These are phyloP conservation scores for Actinia equina DNA, from an alignment of 64 coral and sea anemone species.

Conservation along the genomic window DNA sequence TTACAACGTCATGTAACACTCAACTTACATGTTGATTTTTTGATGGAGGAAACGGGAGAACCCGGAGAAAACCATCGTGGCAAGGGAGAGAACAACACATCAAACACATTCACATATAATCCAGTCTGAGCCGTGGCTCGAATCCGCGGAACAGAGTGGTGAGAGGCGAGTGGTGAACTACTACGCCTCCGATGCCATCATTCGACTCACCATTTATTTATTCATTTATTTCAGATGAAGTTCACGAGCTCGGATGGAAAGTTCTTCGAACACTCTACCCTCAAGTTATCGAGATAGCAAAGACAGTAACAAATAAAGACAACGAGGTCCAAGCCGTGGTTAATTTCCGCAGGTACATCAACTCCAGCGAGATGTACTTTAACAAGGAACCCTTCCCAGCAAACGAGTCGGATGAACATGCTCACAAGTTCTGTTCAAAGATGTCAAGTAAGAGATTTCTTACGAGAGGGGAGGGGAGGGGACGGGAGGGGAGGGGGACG, in stretches of 20 bases:
- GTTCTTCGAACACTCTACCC: slow-evolving; percentile 58
- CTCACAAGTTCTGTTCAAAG: slow-evolving; percentile 41
- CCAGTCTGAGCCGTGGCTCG: too few relatives aligned
- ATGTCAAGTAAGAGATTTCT: not conserved
- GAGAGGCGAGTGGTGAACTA: too few relatives aligned
- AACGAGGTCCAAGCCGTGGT: slow-evolving; percentile 51
- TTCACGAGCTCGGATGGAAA: slow-evolving; percentile 76
- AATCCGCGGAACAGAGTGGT: too few relatives aligned
- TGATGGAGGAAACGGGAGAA: too few relatives aligned
- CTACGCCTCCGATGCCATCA: too few relatives aligned
- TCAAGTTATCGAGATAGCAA: slow-evolving; percentile 58
- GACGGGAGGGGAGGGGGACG: too few relatives aligned
- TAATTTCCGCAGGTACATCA: slow-evolving; percentile 44
- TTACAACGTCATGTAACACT: too few relatives aligned
- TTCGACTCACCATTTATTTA: not conserved
- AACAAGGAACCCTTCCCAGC: slow-evolving; percentile 72
- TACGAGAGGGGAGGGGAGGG: too few relatives aligned
- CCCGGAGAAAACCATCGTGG: too few relatives aligned
- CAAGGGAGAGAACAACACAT: too few relatives aligned
- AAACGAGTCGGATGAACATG: slow-evolving; percentile 71
- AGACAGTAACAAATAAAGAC: slow-evolving; percentile 33
- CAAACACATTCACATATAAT: too few relatives aligned
- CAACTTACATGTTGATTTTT: too few relatives aligned
- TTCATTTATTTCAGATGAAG: slow-evolving; percentile 47
- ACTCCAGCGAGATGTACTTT: slow-evolving; percentile 79